phyloP scores from a whole-genome alignment of 1,140 invertebrate species.

The Belonocnema kinseyi region DNA sequence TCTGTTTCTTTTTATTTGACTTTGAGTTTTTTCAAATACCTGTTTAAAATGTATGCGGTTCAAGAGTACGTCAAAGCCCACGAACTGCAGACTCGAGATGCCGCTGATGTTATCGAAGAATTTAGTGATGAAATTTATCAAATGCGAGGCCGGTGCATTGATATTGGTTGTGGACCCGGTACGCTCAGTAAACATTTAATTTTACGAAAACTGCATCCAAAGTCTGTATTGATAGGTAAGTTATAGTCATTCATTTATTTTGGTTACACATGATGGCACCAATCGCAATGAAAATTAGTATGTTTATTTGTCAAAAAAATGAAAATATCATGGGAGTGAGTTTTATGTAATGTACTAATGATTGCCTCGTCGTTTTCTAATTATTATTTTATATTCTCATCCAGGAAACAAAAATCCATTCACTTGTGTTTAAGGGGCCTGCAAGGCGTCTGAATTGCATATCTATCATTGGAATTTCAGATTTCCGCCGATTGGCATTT shows the following conservation, averaged over 20 bases:
- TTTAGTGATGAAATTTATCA: slow-evolving; percentile 77
- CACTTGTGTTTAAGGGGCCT: too few species aligned
- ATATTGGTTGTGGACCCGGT: slow-evolving; percentile 88
- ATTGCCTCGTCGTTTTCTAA: too few species aligned
- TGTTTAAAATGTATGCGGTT: slow-evolving; percentile 78
- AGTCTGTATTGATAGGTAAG: slow-evolving; percentile 64
- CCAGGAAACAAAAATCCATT: too few species aligned
- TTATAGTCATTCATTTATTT: background rate
- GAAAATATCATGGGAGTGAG: too few species aligned
- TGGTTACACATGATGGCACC: too few species aligned
- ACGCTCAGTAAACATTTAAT: slow-evolving; percentile 83
- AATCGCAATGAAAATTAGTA: too few species aligned
- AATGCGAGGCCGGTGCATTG: slow-evolving; percentile 76
- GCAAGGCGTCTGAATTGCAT: too few species aligned
- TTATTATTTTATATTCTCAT: too few species aligned
- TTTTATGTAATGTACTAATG: too few species aligned
- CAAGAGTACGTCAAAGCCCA: slow-evolving; percentile 81
- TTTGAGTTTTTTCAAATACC: background rate
- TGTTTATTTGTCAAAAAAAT: too few species aligned
- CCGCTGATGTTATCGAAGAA: slow-evolving; percentile 80
- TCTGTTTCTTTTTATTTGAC: background rate
- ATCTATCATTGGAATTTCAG: too few species aligned
- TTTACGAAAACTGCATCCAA: slow-evolving; percentile 78
- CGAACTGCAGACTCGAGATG: slow-evolving; percentile 81
- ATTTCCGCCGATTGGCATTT: too few species aligned